phyloP scores from a whole-genome alignment of 1,140 invertebrate genomes.

The Drosophila ironensis region DNA sequence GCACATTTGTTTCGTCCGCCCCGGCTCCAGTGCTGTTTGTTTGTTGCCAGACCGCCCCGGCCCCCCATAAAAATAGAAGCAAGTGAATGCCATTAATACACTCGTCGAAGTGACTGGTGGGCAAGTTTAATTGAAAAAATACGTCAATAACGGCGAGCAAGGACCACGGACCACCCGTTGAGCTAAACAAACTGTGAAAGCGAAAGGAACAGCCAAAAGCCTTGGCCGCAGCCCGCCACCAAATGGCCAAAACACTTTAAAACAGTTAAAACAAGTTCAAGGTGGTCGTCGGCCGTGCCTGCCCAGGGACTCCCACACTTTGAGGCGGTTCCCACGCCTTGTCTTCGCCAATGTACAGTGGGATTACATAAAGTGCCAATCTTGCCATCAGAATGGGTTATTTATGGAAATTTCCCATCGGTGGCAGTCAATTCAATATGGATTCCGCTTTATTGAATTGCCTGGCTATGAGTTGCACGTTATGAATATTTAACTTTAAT shows the following conservation, averaged over 20 bases:
- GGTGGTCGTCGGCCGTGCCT: not conserved
- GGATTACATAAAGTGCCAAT: slow-evolving; percentile 43
- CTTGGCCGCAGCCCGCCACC: not conserved
- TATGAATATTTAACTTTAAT: slow-evolving; percentile 45
- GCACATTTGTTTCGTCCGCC: slow-evolving; percentile 12
- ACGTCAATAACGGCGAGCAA: slow-evolving; percentile 24
- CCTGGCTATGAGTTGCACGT: slow-evolving; percentile 19
- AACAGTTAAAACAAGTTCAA: slow-evolving; percentile 29
- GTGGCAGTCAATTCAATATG: slow-evolving; percentile 24
- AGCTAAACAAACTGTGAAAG: not conserved
- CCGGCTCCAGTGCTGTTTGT: not conserved
- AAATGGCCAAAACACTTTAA: slow-evolving; percentile 18
- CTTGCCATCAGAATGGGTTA: slow-evolving; percentile 35
- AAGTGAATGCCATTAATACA: slow-evolving; percentile 27
- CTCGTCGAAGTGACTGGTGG: slow-evolving; percentile 1
- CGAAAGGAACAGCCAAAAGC: not conserved
- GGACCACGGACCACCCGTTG: slow-evolving; percentile 20
- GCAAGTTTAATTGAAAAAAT: slow-evolving; percentile 41
- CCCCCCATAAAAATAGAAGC: slow-evolving; percentile 30
- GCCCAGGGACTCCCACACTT: slow-evolving; percentile 1
- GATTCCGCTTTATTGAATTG: slow-evolving; percentile 48
- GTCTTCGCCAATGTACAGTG: slow-evolving; percentile 1
- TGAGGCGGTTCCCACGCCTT: slow-evolving; percentile 28
- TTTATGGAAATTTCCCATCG: slow-evolving; percentile 39
- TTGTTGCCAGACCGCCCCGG: not conserved